A percentile compares a stretch with the other conserved stretches of the same genome.
Evolutionary conservation across 2,888 invertebrate genomes (phyloP).

Genomic region (Gibbula magus): DNA sequence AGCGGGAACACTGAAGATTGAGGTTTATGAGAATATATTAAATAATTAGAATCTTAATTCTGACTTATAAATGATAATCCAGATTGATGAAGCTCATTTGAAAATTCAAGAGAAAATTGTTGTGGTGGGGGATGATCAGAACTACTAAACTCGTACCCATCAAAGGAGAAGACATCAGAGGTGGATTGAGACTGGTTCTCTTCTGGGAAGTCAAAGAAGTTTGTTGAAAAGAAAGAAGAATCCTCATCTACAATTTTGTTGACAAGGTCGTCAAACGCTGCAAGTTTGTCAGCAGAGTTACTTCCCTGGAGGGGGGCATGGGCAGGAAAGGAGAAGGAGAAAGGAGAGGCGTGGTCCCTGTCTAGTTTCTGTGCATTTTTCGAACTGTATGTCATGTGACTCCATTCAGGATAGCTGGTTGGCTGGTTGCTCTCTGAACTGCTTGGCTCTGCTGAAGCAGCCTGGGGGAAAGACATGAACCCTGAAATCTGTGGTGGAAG

Average conservation of each 20-base stretch:
- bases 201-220: constrained; percentile 32
- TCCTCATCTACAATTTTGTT: constrained; percentile 70
- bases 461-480: constrained; percentile 3
- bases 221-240: constrained; percentile 52
- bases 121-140: too few relatives aligned
- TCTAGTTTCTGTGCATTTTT: neutral
- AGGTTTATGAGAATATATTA: too few relatives aligned
- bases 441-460: neutral
- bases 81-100: too few relatives aligned
- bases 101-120: neutral
- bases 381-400: constrained; percentile 29
- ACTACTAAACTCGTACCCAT: constrained; percentile 42
- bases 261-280: constrained; percentile 69
- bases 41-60: too few relatives aligned
- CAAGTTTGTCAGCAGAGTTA: constrained; percentile 61
- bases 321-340: neutral
- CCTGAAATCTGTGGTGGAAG: neutral
- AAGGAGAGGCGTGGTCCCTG: neutral
- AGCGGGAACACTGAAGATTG: too few relatives aligned
- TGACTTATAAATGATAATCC: too few relatives aligned
- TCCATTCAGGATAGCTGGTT: constrained; percentile 16
- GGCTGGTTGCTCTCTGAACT: neutral
- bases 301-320: constrained; percentile 47
- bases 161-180: constrained; percentile 46
- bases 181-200: constrained; percentile 40